Base-by-base conservation (phyloP, 2,113 vertebrate species). In the Burhinus oedicnemus region DNA sequence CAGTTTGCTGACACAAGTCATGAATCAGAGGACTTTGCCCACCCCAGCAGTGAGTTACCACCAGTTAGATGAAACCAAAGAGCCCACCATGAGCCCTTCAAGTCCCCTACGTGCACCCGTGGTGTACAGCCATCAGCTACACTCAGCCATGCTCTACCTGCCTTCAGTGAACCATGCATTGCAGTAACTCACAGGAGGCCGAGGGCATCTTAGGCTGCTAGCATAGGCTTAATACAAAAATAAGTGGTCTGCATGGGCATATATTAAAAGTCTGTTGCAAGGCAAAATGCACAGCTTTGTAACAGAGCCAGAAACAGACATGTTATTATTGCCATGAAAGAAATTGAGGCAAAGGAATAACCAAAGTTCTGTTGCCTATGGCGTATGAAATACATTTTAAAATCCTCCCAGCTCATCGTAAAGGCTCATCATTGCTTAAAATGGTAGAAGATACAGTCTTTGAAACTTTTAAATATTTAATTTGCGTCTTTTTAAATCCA, bases 381-480 rank as follows among this genome's bases (percentile, higher is more conserved):
- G 83, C 80, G 62, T 55, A 42, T 13, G 14, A 92, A 91, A 90
- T 61, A 54, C 14, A 26, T 83, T 90, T 96, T 70, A 3, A 81
- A 92, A 81, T 78, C 57, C 57, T 90, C 62, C 38, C 60, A 58
- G 55, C n/a, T 78, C 64, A 66, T 54, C 11, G 10, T 60, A 78
- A 90, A 92, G 15, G 18, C 36, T 95, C 68, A 70, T 77, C 21
- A 58, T 90, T 74, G 14, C 58, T 87, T 89, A 65, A 87, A 89
- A 75, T 2, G 4, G 36, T 23, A 34, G 30, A 86, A 90, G 27
- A 75, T 8, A 25, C 23, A n/a, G 65, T 45, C 83, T 93, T 90
- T 84, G 61, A 81, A 94, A 87, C 17, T 87, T 93, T 42, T 71
- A 70, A 89, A 78, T 83, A 82, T 93, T 94, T 91, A 32, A 91